phyloP scores from a whole-genome alignment of 2,113 vertebrate species.

The Xenopus laevis region DNA sequence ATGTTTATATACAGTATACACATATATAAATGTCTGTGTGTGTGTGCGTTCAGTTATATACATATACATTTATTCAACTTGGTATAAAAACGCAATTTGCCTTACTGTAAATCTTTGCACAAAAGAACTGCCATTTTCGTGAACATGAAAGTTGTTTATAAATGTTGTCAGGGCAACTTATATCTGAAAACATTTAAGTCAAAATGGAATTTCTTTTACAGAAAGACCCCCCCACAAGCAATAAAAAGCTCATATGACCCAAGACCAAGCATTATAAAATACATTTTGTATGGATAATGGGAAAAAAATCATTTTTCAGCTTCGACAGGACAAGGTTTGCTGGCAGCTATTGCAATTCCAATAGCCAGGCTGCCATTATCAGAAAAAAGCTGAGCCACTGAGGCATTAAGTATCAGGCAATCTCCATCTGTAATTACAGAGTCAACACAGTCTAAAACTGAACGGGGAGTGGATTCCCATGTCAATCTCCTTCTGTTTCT shows the following conservation, averaged over 20 bases:
- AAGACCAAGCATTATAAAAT: constrained; percentile 51
- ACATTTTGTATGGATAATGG: accelerated
- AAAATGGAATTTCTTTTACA: constrained; percentile 55
- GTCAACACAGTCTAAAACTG: constrained; percentile 66
- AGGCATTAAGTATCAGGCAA: constrained; percentile 71
- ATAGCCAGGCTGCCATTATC: constrained; percentile 72
- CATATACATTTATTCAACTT: not conserved
- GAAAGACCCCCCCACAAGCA: constrained; percentile 51
- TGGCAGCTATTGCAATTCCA: constrained; percentile 65
- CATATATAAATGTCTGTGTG: no score
- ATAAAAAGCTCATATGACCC: constrained; percentile 61
- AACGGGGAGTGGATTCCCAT: constrained; percentile 72
- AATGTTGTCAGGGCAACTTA: constrained; percentile 57
- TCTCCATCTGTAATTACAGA: constrained; percentile 64
- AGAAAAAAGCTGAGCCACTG: constrained; percentile 69
- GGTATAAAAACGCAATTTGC: constrained; percentile 4
- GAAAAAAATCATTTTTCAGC: constrained; percentile 52
- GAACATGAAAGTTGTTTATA: constrained; percentile 46
- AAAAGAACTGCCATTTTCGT: constrained; percentile 1
- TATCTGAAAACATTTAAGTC: constrained; percentile 50
- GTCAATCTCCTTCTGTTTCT: constrained; percentile 69
- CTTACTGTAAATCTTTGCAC: not conserved
- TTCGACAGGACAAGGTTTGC: constrained; percentile 52
- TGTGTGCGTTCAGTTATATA: not conserved
- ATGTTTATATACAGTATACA: no score